Conservation (phyloP, 2,797 vertebrate genomes). For the Oreonectes daqikongensis region DNA sequence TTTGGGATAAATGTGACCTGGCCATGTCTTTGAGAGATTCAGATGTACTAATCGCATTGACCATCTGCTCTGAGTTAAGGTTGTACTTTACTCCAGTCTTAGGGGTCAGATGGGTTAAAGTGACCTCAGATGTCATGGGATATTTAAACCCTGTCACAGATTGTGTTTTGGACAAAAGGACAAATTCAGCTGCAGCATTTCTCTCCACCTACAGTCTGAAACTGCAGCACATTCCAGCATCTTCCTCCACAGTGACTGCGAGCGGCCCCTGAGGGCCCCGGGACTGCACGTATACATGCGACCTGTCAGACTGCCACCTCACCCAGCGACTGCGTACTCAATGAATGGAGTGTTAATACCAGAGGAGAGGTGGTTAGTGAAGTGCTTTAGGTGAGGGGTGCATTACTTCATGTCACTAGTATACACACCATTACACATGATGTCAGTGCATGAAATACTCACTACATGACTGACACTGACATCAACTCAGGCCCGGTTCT, state of each 20-base stretch:
- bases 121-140: neutral
- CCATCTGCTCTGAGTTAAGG: neutral
- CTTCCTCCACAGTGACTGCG: constrained; percentile 37
- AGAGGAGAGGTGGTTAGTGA: no score
- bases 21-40: neutral
- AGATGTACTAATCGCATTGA: neutral
- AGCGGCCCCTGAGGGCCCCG: no score
- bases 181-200: constrained; percentile 10
- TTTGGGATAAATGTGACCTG: neutral
- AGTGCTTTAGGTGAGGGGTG: no score
- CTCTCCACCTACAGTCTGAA: constrained; percentile 36
- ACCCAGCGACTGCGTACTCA: no score
- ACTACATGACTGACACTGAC: neutral
- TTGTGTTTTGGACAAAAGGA: neutral
- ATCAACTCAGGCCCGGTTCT: no score
- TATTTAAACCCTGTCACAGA: neutral
- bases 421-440: neutral
- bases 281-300: no score
- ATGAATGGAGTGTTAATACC: neutral
- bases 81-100: neutral
- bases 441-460: neutral
- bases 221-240: constrained; percentile 47
- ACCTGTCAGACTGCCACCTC: no score
- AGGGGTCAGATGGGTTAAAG: neutral
- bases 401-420: neutral